Percentiles rank a stretch among this genome's conserved stretches.
phyloP scores from a whole-genome alignment of 2,888 invertebrate species.

The Steromphala cineraria region DNA sequence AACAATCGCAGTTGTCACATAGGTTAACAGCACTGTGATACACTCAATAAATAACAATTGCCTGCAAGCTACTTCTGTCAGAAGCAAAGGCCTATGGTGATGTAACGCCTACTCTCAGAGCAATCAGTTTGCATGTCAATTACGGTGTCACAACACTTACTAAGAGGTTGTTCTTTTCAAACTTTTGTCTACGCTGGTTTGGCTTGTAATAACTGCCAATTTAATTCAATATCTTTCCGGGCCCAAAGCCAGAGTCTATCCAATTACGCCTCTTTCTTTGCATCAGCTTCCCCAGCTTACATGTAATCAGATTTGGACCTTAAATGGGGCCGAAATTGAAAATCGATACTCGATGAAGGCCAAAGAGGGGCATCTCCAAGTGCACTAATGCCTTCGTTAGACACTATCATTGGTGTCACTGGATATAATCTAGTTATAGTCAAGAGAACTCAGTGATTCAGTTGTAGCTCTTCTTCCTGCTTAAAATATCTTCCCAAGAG shows the following conservation, averaged over 20 bases:
- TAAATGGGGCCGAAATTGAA: neutral
- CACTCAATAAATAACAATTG: too few species aligned
- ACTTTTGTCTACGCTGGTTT: neutral
- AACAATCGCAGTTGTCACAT: too few species aligned
- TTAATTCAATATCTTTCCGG: neutral
- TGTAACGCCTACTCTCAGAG: too few species aligned
- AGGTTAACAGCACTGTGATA: too few species aligned
- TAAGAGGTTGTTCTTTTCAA: too few species aligned
- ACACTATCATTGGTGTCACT: slow-evolving; percentile 1
- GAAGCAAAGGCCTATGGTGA: too few species aligned
- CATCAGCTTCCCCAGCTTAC: neutral
- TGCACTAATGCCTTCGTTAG: neutral
- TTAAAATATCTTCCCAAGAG: too few species aligned
- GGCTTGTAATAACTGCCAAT: neutral
- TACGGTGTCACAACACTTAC: too few species aligned
- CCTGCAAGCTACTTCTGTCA: too few species aligned
- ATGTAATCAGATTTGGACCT: neutral
- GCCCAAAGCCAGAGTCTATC: neutral
- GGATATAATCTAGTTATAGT: neutral
- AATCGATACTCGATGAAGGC: neutral
- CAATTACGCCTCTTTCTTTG: neutral
- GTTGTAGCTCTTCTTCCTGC: too few species aligned
- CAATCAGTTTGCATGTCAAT: too few species aligned
- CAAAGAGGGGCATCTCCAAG: neutral
- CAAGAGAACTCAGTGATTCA: too few species aligned